Evolutionary conservation across 2,113 vertebrate species (phyloP).

Genomic region (Channa maculata): DNA sequence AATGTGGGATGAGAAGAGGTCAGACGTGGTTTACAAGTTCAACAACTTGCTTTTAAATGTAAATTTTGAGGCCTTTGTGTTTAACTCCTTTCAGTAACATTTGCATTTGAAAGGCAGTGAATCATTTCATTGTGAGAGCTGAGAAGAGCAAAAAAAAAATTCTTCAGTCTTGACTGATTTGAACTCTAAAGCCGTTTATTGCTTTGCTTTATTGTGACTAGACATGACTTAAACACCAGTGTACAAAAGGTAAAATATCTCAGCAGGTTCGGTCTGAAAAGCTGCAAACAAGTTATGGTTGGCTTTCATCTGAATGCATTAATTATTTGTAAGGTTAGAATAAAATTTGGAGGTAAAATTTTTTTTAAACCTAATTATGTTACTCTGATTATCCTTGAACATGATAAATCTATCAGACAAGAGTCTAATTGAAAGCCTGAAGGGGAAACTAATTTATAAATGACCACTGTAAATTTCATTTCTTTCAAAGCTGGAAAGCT

Average conservation of each 20-base stretch:
- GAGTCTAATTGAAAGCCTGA: background rate
- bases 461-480: background rate
- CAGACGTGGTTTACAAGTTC: too few relatives aligned
- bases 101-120: slow-evolving; percentile 17
- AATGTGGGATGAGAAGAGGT: too few relatives aligned
- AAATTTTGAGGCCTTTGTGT: background rate
- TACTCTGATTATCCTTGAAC: background rate
- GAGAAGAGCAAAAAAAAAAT: slow-evolving; percentile 7
- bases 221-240: background rate
- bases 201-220: too few relatives aligned
- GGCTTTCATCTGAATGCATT: too few relatives aligned
- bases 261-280: background rate
- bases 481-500: background rate
- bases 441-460: background rate
- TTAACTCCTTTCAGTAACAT: background rate
- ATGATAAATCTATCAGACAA: background rate
- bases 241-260: background rate
- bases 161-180: background rate
- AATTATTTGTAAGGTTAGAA: background rate
- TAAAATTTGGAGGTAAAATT: background rate
- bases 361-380: background rate
- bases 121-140: slow-evolving; percentile 5
- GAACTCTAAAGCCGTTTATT: background rate
- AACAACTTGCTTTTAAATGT: too few relatives aligned
- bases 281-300: background rate